phyloP scores from a whole-genome alignment of 2,113 vertebrate genomes.

The Lichenostomus cassidix region DNA sequence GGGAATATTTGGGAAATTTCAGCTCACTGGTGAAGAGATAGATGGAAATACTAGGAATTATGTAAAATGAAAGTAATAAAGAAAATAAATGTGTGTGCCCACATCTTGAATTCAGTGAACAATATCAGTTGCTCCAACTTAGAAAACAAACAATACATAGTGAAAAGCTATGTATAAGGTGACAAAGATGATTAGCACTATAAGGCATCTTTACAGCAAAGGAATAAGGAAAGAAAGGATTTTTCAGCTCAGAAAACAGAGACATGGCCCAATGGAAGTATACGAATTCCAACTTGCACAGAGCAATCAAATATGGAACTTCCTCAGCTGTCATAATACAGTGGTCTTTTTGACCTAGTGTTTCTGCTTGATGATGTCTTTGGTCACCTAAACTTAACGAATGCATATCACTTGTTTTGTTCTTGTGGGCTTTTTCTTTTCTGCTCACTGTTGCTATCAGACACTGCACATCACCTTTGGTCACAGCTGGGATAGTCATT shows the following conservation, averaged over 20 bases:
- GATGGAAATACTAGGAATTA: not conserved
- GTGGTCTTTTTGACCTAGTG: not conserved
- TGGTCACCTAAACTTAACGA: not conserved
- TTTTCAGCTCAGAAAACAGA: not conserved
- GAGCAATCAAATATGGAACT: not conserved
- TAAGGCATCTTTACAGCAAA: not conserved
- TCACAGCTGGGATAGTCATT: not conserved
- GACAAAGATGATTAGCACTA: not conserved
- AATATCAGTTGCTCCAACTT: fast-evolving
- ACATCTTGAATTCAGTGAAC: not conserved
- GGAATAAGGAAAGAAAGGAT: not conserved
- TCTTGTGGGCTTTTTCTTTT: not conserved
- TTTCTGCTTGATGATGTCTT: not conserved
- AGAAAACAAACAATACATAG: not conserved
- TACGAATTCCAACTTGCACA: not conserved
- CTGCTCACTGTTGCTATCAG: not conserved
- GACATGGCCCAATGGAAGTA: not conserved
- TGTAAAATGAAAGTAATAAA: not conserved
- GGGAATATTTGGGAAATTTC: not conserved
- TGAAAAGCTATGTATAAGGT: not conserved
- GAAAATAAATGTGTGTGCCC: not conserved
- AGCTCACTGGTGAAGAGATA: not conserved
- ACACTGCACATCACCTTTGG: not conserved
- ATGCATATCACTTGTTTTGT: not conserved
- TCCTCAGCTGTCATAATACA: not conserved